Evolutionary conservation across 2,113 vertebrate genomes (phyloP), one percentile per base, ranked within the genome.

Genomic region (Macquaria ambigua): DNA sequence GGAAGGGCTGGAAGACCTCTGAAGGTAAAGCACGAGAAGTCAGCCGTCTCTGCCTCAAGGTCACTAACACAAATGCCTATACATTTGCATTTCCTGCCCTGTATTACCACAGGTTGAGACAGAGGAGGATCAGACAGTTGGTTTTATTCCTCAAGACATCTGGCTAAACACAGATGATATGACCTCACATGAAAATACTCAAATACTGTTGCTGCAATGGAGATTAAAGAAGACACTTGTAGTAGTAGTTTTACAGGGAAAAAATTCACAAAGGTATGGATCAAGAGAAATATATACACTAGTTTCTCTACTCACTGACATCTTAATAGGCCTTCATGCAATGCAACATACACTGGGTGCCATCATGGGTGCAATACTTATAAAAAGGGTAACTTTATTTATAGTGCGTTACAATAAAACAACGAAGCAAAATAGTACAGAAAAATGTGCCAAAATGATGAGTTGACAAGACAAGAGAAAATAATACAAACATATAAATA

Each of bases 1-100:
- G 98, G 98, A 98, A 93, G 90, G 95, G 96, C 81, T 99, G 98
- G 98, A 99, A 99, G 94, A 96, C 94, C 0, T 99, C 97, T 52
- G 97, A 99, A 97, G 98, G 98, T 99, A 90, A 88, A 59, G 4
- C 52, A 56, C 16, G 53, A 39, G 18, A 55, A 9, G 8, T 16
- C 0, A 12, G 23, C 6, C 6, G 21, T 46, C 18, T 64, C 52
- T 64, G 48, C 56, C 8, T 10, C 20, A 25, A 23, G 10, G 58
- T 21, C 74, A 66, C 8, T 0, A 16, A 55, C 46, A 39, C 59
- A n/a, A 23, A 81, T 20, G 11, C 34, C 4, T 25, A 56, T 14
- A 43, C 12, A 25, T 56, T 43, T 8, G 53, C 34, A 34, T 34
- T 34, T 34, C 3, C 18, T 52, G 4, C 8, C 28, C 12, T 28